phyloP scores from a whole-genome alignment of 2,113 vertebrate genomes.

The Dicentrarchus labrax region DNA sequence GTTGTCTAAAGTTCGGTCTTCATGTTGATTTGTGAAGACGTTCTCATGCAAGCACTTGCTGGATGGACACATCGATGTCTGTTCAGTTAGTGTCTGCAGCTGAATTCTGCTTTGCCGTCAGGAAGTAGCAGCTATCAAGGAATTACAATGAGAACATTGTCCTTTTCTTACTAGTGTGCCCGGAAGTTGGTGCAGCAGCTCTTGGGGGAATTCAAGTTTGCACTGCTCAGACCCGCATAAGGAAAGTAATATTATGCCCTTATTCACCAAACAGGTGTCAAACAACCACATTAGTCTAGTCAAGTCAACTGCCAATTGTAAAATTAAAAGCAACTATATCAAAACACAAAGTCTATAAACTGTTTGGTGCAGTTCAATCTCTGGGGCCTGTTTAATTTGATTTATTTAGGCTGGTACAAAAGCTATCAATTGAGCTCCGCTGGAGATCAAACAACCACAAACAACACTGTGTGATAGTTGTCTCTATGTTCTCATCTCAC shows the following conservation, averaged over 20 bases:
- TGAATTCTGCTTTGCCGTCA: constrained; percentile 7
- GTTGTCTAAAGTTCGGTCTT: constrained; percentile 7
- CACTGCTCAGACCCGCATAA: background rate
- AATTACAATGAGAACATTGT: constrained; percentile 27
- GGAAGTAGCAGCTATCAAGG: constrained; percentile 12
- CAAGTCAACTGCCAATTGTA: background rate
- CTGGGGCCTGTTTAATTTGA: too few species aligned
- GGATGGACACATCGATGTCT: constrained; percentile 1
- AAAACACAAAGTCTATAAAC: too few species aligned
- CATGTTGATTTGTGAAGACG: constrained; percentile 1
- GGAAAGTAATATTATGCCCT: background rate
- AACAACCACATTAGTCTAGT: background rate
- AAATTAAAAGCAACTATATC: too few species aligned
- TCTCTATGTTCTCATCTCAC: too few species aligned
- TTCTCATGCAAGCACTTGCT: background rate
- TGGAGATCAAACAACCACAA: too few species aligned
- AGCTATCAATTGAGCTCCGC: too few species aligned
- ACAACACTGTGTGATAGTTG: too few species aligned
- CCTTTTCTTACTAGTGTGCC: background rate
- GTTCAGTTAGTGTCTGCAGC: background rate
- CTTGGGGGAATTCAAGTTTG: constrained; percentile 18
- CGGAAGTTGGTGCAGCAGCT: constrained; percentile 13
- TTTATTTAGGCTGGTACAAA: too few species aligned
- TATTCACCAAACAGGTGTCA: background rate
- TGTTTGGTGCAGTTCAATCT: background rate